Base-by-base conservation (phyloP, 2,888 invertebrate genomes). In the Lymantria monacha region DNA sequence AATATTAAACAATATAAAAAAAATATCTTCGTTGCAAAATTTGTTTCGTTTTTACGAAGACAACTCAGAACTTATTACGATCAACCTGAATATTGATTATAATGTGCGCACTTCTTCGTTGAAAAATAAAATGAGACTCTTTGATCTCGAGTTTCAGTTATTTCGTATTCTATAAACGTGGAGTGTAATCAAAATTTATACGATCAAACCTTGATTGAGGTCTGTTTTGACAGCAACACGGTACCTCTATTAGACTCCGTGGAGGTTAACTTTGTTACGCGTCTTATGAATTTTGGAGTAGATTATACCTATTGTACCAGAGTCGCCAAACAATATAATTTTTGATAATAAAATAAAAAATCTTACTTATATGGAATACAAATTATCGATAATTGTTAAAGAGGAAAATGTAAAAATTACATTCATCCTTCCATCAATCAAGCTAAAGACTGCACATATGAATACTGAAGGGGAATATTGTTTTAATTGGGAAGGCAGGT, bases 181-280 rank as follows among this genome's bases (percentile, higher is more conserved):
- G 66, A 63, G 64, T 66, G 67, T 76, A 77, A 81, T 81, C 79
- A 77, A 70, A 76, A 76, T 69, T 63, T 65, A 66, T 65, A 63
- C 56, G 63, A 69, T 69, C 63, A 60, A 49, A 53, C 41, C 59
- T 56, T 65, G 62, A 64, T 66, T 59, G 58, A 66, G 59, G 53
- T 57, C 50, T 70, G 69, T 70, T 69, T 69, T 61, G 61, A 55
- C 52, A 55, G 55, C 44, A 45, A 62, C 44, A 53, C 47, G 49
- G 41, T 51, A 51, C 52, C 31, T 64, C 51, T 66, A 59, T 64
- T 63, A 71, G 44, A 54, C 50, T 55, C 14, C 13, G 15, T 15
- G 9, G 42, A 59, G 55, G 55, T 47, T 50, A 57, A 61, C 41
- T 54, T 46, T 36, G 41, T n/a, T 30, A 46, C 48, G 31, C 49